Percentiles rank a stretch among this genome's conserved stretches.
These are phyloP conservation scores for Tenualosa ilisha DNA, from an alignment of 2,797 vertebrate species.

Conservation along the genomic window DNA sequence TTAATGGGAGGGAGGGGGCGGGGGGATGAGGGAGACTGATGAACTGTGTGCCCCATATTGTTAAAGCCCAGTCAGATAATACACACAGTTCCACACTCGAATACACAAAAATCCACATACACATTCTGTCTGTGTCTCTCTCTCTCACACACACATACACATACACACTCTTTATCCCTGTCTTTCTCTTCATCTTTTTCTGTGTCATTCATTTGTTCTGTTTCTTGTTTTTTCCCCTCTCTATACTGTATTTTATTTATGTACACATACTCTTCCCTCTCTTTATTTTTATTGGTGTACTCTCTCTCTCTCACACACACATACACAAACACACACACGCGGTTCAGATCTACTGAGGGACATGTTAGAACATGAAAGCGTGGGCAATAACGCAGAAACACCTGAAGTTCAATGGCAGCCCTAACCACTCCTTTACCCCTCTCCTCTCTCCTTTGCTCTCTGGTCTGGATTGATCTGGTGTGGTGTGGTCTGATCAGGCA, in stretches of 20 bases:
- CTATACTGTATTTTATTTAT: neutral
- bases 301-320: neutral
- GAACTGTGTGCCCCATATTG: neutral
- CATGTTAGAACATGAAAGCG: neutral
- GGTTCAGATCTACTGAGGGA: neutral
- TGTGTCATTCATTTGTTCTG: neutral
- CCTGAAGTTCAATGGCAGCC: neutral
- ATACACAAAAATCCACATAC: neutral
- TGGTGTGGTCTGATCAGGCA: constrained; percentile 33
- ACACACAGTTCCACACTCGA: neutral
- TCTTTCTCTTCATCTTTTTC: neutral
- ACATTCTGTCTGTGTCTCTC: neutral
- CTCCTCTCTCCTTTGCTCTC: no score
- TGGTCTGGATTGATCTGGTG: neutral
- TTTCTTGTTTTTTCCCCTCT: neutral
- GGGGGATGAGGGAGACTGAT: neutral
- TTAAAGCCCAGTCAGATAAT: no score
- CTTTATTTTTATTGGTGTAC: no score
- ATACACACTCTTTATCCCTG: neutral
- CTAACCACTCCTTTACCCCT: neutral
- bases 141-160: neutral
- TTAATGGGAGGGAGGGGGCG: neutral
- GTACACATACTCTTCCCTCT: neutral
- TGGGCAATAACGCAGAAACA: neutral
- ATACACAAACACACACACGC: neutral